A percentile compares a stretch with the other conserved stretches of the same genome.
These are phyloP conservation scores for Pangasianodon gigas DNA, from an alignment of 2,113 vertebrate species.

Conservation along the genomic window DNA sequence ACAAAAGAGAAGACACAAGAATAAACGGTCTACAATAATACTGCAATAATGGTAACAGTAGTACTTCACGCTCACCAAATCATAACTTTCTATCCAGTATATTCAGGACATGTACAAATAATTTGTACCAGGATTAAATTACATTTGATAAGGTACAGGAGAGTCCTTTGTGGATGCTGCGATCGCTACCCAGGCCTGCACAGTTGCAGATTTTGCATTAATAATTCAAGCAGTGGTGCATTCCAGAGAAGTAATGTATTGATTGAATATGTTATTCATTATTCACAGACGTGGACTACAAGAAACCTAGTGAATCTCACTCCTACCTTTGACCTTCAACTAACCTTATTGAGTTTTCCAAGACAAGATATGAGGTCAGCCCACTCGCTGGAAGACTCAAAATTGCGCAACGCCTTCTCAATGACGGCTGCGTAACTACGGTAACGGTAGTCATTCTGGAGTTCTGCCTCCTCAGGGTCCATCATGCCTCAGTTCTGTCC, in stretches of 20 bases:
- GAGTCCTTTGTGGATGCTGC: neutral
- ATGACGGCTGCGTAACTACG: constrained; percentile 88
- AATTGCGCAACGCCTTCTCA: constrained; percentile 95
- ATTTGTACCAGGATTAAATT: neutral
- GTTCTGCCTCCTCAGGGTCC: constrained; percentile 92
- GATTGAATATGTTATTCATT: neutral
- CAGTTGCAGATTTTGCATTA: neutral
- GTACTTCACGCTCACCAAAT: neutral
- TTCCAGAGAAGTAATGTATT: neutral
- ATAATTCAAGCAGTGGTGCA: neutral
- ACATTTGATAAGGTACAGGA: neutral
- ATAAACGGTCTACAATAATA: neutral
- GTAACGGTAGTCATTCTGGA: constrained; percentile 92
- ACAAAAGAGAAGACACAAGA: neutral
- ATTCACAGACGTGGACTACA: neutral
- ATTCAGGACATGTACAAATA: neutral
- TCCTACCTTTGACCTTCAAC: neutral
- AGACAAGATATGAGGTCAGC: constrained; percentile 97
- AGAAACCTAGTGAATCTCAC: neutral
- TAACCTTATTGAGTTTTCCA: constrained; percentile 97
- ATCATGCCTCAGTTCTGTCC: constrained; percentile 73
- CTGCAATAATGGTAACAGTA: neutral
- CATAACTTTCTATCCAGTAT: neutral
- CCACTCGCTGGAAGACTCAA: constrained; percentile 98
- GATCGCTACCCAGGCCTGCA: neutral